Base-by-base conservation (phyloP, 2,888 invertebrate genomes). In the Catocala sponsa region DNA sequence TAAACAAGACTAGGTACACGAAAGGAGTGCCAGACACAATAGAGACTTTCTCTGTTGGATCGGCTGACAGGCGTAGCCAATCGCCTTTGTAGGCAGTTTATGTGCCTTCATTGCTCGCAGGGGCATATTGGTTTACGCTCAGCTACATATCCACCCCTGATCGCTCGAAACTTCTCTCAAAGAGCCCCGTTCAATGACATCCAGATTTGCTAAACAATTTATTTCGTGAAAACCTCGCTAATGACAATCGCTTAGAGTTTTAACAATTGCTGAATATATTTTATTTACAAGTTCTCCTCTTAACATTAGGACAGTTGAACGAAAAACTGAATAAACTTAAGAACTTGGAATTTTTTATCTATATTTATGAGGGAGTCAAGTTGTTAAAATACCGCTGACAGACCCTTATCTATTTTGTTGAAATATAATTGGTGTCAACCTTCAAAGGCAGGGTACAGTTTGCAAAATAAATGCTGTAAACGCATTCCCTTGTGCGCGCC, bases 81-180 rank as follows among this genome's bases (percentile, higher is more conserved):
- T 85, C 83, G 84, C 82, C 86, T 90, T 90, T 90, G 88, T 88
- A 83, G 82, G 81, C 83, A 82, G 82, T 83, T 83, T 86, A 83
- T 81, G 82, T 85, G 82, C 80, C 82, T 81, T 80, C 81, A 76
- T 70, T 71, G 63, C 69, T 79, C 71, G 60, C 67, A 73, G 75
- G 78, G 72, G 68, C 63, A 63, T 77, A 79, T 78, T 81, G 80
- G 76, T 81, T 81, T 70, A 78, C 68, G 65, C 49, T 52, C 57
- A 56, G 48, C 59, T 62, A 70, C 79, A 79, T 81, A 77, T 72
- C 68, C 52, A 56, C 60, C 56, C 55, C 46, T 41, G 56, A 66
- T 71, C 61, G 65, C 59, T 58, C 66, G 56, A 49, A 63, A 68
- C 64, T 55, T 49, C 65, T 55, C 54, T 58, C 47, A 59, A 67